A percentile compares a stretch with the other conserved stretches of the same genome.
Conservation (phyloP, 1,140 invertebrate species). For the Caerostris darwini region DNA sequence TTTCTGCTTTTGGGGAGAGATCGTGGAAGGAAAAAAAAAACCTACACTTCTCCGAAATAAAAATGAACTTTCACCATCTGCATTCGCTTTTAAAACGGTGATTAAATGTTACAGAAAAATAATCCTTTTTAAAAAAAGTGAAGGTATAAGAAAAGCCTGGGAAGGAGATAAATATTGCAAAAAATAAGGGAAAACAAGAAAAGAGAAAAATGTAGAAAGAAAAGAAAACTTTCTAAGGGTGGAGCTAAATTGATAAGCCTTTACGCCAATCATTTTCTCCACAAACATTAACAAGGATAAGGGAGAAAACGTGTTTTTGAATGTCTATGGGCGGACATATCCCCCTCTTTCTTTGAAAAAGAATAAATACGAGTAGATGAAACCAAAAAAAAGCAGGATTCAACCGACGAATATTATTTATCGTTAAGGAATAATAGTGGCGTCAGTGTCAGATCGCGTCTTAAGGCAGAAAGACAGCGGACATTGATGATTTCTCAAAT, state of each 20-base stretch:
- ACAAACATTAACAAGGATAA: slow-evolving; percentile 73
- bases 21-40: not conserved
- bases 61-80: slow-evolving; percentile 73
- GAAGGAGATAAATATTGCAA: slow-evolving; percentile 62
- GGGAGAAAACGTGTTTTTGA: slow-evolving; percentile 66
- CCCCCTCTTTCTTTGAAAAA: slow-evolving; percentile 29
- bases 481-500: slow-evolving; percentile 53
- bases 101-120: slow-evolving; percentile 78
- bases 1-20: slow-evolving; percentile 57
- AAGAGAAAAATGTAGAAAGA: slow-evolving; percentile 6
- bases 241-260: slow-evolving; percentile 77
- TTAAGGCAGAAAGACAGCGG: slow-evolving; percentile 5
- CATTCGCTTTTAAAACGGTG: slow-evolving; percentile 76
- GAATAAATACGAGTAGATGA: slow-evolving; percentile 36
- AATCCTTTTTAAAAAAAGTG: slow-evolving; percentile 53
- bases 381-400: slow-evolving; percentile 53
- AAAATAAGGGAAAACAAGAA: slow-evolving; percentile 29
- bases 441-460: slow-evolving; percentile 34
- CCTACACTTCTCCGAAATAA: slow-evolving; percentile 56
- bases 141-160: slow-evolving; percentile 38
- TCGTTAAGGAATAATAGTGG: slow-evolving; percentile 68
- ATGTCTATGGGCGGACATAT: slow-evolving; percentile 60
- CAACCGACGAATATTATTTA: slow-evolving; percentile 73
- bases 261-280: slow-evolving; percentile 76
- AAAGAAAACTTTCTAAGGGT: slow-evolving; percentile 64